Percentiles rank a stretch among this genome's conserved stretches.
Evolutionary conservation across 2,888 invertebrate species (phyloP).

Genomic region (Cynaeus angustus): DNA sequence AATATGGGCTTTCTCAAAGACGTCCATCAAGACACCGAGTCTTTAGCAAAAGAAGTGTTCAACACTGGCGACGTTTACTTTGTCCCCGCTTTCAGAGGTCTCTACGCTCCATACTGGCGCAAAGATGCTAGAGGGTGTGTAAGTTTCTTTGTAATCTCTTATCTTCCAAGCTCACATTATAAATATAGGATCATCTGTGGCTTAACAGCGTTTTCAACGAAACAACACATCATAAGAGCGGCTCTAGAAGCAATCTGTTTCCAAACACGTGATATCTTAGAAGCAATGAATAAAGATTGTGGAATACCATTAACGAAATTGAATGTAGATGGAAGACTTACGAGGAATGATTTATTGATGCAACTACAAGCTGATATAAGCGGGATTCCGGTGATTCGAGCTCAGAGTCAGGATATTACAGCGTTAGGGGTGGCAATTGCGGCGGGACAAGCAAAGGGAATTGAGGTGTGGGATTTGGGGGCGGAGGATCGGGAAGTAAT

Average conservation of each 20-base stretch:
- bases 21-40: constrained; percentile 80
- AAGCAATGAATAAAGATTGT: constrained; percentile 95
- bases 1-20: constrained; percentile 90
- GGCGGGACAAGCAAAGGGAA: constrained; percentile 82
- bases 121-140: constrained; percentile 93
- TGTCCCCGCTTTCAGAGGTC: constrained; percentile 97
- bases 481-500: constrained; percentile 76
- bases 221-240: constrained; percentile 94
- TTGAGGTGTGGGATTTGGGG: constrained; percentile 81
- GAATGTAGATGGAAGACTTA: constrained; percentile 96
- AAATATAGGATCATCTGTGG: constrained; percentile 86
- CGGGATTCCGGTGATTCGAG: constrained; percentile 92
- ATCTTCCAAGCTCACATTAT: constrained; percentile 10
- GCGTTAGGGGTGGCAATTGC: constrained; percentile 95
- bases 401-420: constrained; percentile 91
- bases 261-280: constrained; percentile 94
- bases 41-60: constrained; percentile 77
- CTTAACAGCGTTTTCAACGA: constrained; percentile 92
- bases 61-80: constrained; percentile 97
- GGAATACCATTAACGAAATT: constrained; percentile 87
- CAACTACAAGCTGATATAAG: constrained; percentile 96
- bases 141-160: constrained; percentile 59
- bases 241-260: constrained; percentile 97
- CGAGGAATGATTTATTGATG: constrained; percentile 92
- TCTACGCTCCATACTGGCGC: constrained; percentile 99